phyloP scores from a whole-genome alignment of 2,113 vertebrate genomes.

The Hippocampus zosterae region DNA sequence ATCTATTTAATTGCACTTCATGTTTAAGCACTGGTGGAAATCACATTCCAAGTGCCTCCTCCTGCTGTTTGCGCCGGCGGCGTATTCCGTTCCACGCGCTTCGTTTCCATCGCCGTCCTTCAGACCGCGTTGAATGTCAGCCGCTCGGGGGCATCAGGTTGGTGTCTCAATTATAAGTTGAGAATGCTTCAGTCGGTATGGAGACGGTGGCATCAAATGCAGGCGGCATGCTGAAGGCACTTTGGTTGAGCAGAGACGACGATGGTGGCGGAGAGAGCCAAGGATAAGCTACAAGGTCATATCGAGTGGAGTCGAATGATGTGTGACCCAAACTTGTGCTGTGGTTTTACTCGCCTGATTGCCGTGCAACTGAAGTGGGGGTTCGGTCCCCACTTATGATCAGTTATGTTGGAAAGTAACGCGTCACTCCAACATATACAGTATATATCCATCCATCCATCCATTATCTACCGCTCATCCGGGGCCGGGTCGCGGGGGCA shows the following conservation, averaged over 20 bases:
- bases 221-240: conserved; percentile 17
- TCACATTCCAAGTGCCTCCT: conserved; percentile 55
- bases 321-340: background rate
- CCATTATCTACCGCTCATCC: too few species aligned
- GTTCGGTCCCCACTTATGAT: background rate
- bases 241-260: conserved; percentile 38
- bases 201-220: conserved; percentile 76
- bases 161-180: conserved; percentile 78
- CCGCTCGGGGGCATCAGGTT: conserved; percentile 65
- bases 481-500: too few species aligned
- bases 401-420: too few species aligned
- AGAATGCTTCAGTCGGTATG: conserved; percentile 72
- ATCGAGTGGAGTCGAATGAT: conserved; percentile 11
- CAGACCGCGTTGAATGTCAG: conserved; percentile 76
- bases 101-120: conserved; percentile 70
- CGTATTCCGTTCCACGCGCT: conserved; percentile 51
- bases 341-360: background rate
- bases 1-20: conserved; percentile 65
- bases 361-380: background rate
- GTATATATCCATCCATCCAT: too few species aligned
- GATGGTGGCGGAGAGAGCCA: conserved; percentile 17
- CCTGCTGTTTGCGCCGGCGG: conserved; percentile 51
- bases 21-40: conserved; percentile 58
- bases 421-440: too few species aligned
- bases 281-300: conserved; percentile 12